phyloP scores from a whole-genome alignment of 2,888 invertebrate genomes.

The Eumacrocentrus americanus region DNA sequence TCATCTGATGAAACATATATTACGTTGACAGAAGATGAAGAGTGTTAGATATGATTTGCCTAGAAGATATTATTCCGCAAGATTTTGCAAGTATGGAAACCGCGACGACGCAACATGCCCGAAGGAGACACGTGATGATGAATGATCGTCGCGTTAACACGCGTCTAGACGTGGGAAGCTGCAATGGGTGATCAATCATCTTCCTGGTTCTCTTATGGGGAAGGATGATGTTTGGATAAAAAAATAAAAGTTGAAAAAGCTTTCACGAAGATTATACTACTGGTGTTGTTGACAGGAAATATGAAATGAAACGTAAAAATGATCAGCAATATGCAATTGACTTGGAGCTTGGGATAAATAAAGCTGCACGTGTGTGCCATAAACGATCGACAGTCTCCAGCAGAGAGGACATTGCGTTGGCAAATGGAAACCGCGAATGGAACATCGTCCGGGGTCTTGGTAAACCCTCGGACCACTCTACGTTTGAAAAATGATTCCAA shows the following conservation, averaged over 20 bases:
- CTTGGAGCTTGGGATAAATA: not conserved
- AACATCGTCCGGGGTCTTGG: not conserved
- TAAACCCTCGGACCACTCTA: constrained; percentile 22
- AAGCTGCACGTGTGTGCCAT: not conserved
- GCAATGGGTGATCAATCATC: constrained; percentile 37
- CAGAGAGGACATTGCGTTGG: constrained; percentile 2
- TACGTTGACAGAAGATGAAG: not conserved
- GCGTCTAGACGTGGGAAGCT: constrained; percentile 35
- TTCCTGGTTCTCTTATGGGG: constrained; percentile 11
- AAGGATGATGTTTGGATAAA: not conserved
- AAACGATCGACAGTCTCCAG: no score
- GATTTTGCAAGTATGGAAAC: constrained; percentile 6
- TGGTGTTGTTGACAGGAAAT: not conserved
- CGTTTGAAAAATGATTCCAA: constrained; percentile 59
- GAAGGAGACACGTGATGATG: constrained; percentile 35
- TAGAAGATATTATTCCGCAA: not conserved
- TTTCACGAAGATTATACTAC: constrained; percentile 1
- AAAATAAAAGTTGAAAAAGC: constrained; percentile 6
- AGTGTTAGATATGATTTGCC: not conserved
- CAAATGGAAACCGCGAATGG: constrained; percentile 3
- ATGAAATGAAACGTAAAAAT: not conserved
- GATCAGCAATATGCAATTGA: not conserved
- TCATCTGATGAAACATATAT: not conserved
- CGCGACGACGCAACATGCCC: not conserved
- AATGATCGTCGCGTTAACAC: constrained; percentile 36